Percentiles rank a stretch among this genome's conserved stretches.
These are phyloP conservation scores for Pectinophora gossypiella DNA, from an alignment of 1,140 invertebrate species.

Conservation along the genomic window DNA sequence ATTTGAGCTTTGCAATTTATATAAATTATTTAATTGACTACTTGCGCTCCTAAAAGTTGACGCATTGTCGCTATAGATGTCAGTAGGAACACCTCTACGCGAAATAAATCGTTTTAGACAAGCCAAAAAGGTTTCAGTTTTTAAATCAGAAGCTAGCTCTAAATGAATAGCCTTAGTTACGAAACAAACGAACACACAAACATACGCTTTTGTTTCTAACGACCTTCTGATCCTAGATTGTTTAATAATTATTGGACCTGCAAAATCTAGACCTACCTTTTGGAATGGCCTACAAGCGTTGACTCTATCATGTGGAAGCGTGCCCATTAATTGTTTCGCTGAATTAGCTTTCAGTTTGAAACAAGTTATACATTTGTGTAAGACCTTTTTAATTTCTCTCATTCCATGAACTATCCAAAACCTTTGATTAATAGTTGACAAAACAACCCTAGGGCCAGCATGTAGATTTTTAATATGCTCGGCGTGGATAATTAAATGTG, in stretches of 20 bases:
- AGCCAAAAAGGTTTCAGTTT: constrained; percentile 33
- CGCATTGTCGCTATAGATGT: not conserved
- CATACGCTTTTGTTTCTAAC: constrained; percentile 5
- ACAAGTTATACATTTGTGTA: not conserved
- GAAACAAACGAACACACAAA: constrained; percentile 17
- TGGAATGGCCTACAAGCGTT: not conserved
- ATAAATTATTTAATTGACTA: not conserved
- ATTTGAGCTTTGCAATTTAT: not conserved
- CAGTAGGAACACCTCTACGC: constrained; percentile 12
- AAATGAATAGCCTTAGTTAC: constrained; percentile 31
- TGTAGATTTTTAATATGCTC: constrained; percentile 14
- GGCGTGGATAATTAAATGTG: not conserved
- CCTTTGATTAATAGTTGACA: not conserved
- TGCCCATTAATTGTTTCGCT: not conserved
- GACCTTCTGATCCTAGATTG: no score
- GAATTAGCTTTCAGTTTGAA: not conserved
- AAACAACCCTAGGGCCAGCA: constrained; percentile 12
- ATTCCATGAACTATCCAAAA: not conserved
- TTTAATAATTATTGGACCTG: not conserved
- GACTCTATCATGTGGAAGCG: not conserved
- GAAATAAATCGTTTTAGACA: constrained; percentile 41
- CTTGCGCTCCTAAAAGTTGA: not conserved
- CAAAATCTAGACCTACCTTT: not conserved
- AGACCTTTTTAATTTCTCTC: not conserved
- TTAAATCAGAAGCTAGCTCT: constrained; percentile 19